Base-by-base conservation (phyloP, 2,113 vertebrate genomes). In the Nymphicus hollandicus region DNA sequence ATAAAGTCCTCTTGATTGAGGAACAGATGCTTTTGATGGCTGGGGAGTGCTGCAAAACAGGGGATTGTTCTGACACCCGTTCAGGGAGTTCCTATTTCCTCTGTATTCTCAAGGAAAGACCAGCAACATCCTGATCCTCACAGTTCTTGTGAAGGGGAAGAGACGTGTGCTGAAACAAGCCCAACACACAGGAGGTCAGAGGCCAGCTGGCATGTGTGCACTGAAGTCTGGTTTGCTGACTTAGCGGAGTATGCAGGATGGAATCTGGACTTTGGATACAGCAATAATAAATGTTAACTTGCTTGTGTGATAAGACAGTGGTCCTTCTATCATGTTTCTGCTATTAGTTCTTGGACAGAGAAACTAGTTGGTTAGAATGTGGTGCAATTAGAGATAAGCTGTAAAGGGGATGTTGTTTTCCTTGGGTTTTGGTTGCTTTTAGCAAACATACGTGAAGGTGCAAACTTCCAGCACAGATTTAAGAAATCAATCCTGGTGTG, bases 191-290 rank as follows among this genome's bases (percentile, higher is more conserved):
- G 37, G 47, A 56, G 90, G 86, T 86, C 96, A 85, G 96, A 79
- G 95, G 95, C 82, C 93, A 83, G 72, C 86, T 93, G 90, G 93
- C 78, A 91, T 41, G 10, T 50, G 60, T 3, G 17, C 72, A 2
- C 64, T 82, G 25, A 3, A 28, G 11, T 17, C 76, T 84, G 78
- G 25, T 44, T 37, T 96, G 96, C 96, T 96, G 94, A 95, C 79
- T 31, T 31, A 93, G 93, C 96, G 81, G 63, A 64, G 71, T 1
- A 5, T 58, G 91, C 52, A 55, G 92, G 81, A 88, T 5, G 0
- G 73, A 83, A 35, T 86, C 84, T 93, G 97, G 91, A 97, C 97
- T 97, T 97, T 97, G 97, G 77, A 81, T 91, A 13, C 10, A 29
- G 79, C 78, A 83, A 23, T 83, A 91, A 93, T 60, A 83, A 93